Base-by-base conservation (phyloP, 2,888 invertebrate genomes). In the Diadromus collaris region DNA sequence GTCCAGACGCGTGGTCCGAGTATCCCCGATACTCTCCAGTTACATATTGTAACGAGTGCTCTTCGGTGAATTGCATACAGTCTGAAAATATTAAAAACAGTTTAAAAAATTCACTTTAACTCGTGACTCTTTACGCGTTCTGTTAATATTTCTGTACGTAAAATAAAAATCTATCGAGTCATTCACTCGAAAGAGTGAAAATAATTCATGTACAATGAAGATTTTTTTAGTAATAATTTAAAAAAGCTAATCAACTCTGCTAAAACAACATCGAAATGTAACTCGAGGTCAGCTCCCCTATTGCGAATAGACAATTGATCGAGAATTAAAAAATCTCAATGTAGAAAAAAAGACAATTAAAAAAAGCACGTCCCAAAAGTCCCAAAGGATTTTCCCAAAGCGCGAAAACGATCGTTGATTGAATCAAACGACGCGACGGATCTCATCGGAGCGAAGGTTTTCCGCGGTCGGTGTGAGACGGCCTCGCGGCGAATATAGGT, bases 401-500 rank as follows among this genome's bases (percentile, higher is more conserved):
- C 27, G 44, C 54, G 38, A 21, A 19, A 48, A 38, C 48, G n/a
- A 27, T 56, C 16, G 46, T 67, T 58, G 65, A 73, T 67, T 67
- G 24, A 38, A 29, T 6, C 60, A 24, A 54, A 24, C 51, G 61
- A 34, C 24, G 32, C 60, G 58, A 69, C 27, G 38, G 51, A 56
- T 27, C 6, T 74, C 67, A 74, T 74, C 38, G 58, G n/a, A 58
- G 46, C 51, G 60, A 74, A 67, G 74, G 60, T 29, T 74, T 73
- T 63, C 27, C 56, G 34, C 9, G 34, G 34, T 32, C 48, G 34
- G 16, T 24, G 48, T 41, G 58, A 32, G 21, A 9, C 61, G 51
- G 19, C 67, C 67, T 72, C 63, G 44, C 16, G n/a, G 27, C 16
- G 24, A 54, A 68, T 46, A 67, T 38, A 21, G 54, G 44, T 48